Base-by-base conservation (phyloP, 2,888 invertebrate genomes). In the Platycheirus rosarum region DNA sequence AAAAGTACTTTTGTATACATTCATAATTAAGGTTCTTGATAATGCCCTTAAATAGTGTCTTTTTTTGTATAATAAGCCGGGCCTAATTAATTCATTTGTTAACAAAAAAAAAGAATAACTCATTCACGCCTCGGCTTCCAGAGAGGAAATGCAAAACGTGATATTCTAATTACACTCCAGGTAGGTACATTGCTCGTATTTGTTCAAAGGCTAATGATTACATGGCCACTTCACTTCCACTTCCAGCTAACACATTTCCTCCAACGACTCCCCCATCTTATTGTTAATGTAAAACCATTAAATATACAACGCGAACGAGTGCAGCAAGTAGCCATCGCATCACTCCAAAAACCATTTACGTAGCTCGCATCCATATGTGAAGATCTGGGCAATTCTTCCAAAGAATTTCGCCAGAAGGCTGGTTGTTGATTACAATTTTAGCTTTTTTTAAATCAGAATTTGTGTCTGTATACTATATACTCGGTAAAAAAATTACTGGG, bases 131-230 rank as follows among this genome's bases (percentile, higher is more conserved):
- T 57, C 60, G 16, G 60, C 49, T 65, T 70, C 40, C 62, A 44
- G 7, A 44, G 63, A 85, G 84, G 84, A 84, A 79, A 84, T 79
- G 79, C 85, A 80, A 77, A 84, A 74, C 84, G 85, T 84, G 85
- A 84, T 80, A 76, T 77, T 84, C 84, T 74, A 84, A 79, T 70
- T 62, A 69, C 66, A 65, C 49, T 44, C 20, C 53, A 70, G 60
- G 63, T 71, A 63, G 51, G 46, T 68, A 66, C 62, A 57, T 16
- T 71, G n/a, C n/a, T n/a, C n/a, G n/a, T n/a, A 53, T 55, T 68
- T 37, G 51, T 65, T 65, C 69, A 71, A 71, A 65, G 35, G 57
- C 55, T 63, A 68, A 75, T 65, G 40, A 71, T 55, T 78, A 48
- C 60, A 66, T 44, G 53, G 55, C 23, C 48, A 40, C 49, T 20